Conservation (phyloP, 2,797 vertebrate genomes). For the Periophthalmus magnuspinnatus region DNA sequence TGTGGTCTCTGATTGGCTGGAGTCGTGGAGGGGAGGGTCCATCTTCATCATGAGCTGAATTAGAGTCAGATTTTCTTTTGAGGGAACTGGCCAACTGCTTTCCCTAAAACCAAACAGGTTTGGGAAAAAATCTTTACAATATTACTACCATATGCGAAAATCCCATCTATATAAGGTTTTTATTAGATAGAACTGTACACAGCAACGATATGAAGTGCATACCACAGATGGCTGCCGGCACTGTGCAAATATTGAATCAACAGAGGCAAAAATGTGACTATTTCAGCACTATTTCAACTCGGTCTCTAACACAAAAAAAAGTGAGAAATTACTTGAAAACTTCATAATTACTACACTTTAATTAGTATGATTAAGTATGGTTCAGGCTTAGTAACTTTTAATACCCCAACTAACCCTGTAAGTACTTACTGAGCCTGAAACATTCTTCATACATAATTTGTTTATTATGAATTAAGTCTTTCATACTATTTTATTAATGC, state of each 20-base stretch:
- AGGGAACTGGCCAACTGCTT: conserved; percentile 78
- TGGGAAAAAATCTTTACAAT: not conserved
- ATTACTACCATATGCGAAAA: not conserved
- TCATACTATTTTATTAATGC: too few species aligned
- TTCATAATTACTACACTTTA: too few species aligned
- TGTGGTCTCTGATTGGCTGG: conserved; percentile 64
- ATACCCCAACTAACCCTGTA: too few species aligned
- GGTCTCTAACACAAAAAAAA: not conserved
- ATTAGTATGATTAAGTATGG: too few species aligned
- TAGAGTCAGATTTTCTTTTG: conserved; percentile 89
- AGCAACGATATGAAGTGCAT: not conserved
- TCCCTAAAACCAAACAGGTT: conserved; percentile 60
- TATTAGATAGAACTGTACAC: not conserved
- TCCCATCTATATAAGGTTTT: not conserved
- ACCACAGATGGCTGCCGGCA: not conserved
- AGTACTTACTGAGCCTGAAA: too few species aligned
- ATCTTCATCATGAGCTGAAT: conserved; percentile 77
- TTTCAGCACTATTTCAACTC: not conserved
- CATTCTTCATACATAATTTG: too few species aligned
- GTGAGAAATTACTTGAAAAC: not conserved
- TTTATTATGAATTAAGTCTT: too few species aligned
- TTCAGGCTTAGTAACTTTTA: too few species aligned
- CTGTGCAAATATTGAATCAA: not conserved
- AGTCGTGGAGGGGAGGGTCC: conserved; percentile 59
- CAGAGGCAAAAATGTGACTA: not conserved